A percentile compares a stretch with the other conserved stretches of the same genome.
These are phyloP conservation scores for Drosophila kikkawai DNA, from an alignment of 1,140 invertebrate genomes.

Conservation along the genomic window DNA sequence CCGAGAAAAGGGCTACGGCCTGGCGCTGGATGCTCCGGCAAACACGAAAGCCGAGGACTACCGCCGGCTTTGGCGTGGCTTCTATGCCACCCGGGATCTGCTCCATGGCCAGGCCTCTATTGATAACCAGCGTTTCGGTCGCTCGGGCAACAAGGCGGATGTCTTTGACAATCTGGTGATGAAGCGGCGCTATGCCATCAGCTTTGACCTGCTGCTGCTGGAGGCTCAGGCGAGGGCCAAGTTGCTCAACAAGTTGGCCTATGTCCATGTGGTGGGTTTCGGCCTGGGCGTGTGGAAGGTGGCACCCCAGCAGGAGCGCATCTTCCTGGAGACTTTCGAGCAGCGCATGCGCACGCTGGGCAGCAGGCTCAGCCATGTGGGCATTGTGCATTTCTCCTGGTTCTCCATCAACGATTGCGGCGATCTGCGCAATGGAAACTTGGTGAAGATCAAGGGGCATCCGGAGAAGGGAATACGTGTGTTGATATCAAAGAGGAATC, in stretches of 20 bases:
- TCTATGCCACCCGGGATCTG: constrained; percentile 62
- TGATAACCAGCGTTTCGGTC: constrained; percentile 57
- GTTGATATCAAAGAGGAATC: constrained; percentile 74
- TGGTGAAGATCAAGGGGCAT: constrained; percentile 55
- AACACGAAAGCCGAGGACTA: constrained; percentile 49
- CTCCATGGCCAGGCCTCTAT: constrained; percentile 49
- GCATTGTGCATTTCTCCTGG: constrained; percentile 80
- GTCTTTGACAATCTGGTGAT: constrained; percentile 78
- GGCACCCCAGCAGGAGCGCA: constrained; percentile 73
- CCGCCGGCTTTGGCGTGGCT: constrained; percentile 63
- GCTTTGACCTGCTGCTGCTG: constrained; percentile 73
- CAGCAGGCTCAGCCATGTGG: constrained; percentile 56
- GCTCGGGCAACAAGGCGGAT: constrained; percentile 56
- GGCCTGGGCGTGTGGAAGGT: constrained; percentile 80
- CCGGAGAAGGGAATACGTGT: constrained; percentile 65
- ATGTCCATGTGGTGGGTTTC: constrained; percentile 80
- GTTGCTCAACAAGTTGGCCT: constrained; percentile 49
- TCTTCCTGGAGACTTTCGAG: constrained; percentile 80
- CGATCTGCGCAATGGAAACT: constrained; percentile 51
- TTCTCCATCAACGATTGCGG: constrained; percentile 58
- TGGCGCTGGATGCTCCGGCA: constrained; percentile 5
- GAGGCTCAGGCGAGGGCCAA: constrained; percentile 63
- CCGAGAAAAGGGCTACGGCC: constrained; percentile 85
- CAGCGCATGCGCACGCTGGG: constrained; percentile 70
- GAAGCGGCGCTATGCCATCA: constrained; percentile 78